phyloP scores from a whole-genome alignment of 2,888 invertebrate species.

The Trichopoda pennipes region DNA sequence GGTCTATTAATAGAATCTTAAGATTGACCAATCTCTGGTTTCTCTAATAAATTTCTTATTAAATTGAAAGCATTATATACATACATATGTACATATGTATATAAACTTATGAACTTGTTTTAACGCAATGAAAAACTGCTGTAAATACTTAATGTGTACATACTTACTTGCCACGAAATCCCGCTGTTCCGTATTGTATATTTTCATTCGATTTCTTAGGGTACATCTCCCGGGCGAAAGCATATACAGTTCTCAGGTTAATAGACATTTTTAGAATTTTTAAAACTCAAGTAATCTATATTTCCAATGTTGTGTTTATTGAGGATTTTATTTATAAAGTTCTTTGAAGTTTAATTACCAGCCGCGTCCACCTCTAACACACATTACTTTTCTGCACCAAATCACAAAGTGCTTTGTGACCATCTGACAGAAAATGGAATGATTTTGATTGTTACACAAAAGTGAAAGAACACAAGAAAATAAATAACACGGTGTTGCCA shows the following conservation, averaged over 20 bases:
- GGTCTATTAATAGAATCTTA: constrained; percentile 53
- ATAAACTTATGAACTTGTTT: not conserved
- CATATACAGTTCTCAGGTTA: constrained; percentile 83
- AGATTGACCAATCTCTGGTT: constrained; percentile 2
- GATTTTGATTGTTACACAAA: constrained; percentile 5
- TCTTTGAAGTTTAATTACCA: constrained; percentile 1
- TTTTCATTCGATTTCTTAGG: constrained; percentile 85
- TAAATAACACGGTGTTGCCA: no score
- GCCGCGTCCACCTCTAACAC: not conserved
- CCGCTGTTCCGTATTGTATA: constrained; percentile 92
- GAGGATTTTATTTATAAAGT: not conserved
- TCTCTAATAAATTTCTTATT: constrained; percentile 17
- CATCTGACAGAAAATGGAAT: constrained; percentile 34
- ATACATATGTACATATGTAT: no score
- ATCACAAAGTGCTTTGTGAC: not conserved
- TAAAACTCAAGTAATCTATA: not conserved
- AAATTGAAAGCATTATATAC: constrained; percentile 5
- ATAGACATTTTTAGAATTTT: constrained; percentile 75
- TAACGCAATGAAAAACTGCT: not conserved
- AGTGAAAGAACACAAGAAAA: no score
- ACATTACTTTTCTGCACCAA: constrained; percentile 12
- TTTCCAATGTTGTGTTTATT: not conserved
- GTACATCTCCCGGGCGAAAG: constrained; percentile 90
- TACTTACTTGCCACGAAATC: constrained; percentile 87
- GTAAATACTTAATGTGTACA: not conserved